Evolutionary conservation across 1,140 invertebrate species (phyloP), one percentile per base, ranked within the genome.

Genomic region (Cherax destructor): DNA sequence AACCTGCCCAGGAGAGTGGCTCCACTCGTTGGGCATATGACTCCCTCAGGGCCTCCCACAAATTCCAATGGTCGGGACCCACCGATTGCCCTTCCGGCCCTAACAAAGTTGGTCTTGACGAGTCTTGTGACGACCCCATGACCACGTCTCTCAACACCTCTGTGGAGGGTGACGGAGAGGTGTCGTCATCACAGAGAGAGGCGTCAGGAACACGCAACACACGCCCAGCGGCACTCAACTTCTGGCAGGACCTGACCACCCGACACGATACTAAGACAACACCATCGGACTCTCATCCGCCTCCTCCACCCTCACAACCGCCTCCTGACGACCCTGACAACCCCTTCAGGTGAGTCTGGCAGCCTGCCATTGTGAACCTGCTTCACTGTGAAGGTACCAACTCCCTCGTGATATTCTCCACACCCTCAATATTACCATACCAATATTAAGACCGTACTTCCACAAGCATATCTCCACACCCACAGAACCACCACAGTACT

Each of bases 141-240:
- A 89, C 85, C 77, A 77, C 80, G 4, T 92, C 92, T 18, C 65
- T 88, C 56, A 89, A 84, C 41, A 91, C 91, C 10, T 92, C 92
- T 41, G 21, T 92, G 30, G 92, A 93, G 13, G 85, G 87, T 16
- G 92, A 93, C 13, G 91, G 4, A 13, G 91, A 93, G 21, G 41
- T 52, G 11, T 78, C 74, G 50, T n/a, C 30, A 41, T 72, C 86
- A 9, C 78, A 41, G 24, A 11, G 84, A 56, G 52, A 74, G 41
- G 72, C 80, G 76, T 83, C 80, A 11, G 78, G 65, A 3, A 41
- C n/a, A 21, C 47, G 83, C 30, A 47, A 78, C 30, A 77, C 78
- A 18, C 81, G 89, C 1, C 93, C 93, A 16, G 93, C 93, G 18
- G 93, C 93, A 4, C 61, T 94, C 5, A 93, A 93, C 13, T 94